phyloP scores from a whole-genome alignment of 1,140 invertebrate genomes.

The Hermetia illucens region DNA sequence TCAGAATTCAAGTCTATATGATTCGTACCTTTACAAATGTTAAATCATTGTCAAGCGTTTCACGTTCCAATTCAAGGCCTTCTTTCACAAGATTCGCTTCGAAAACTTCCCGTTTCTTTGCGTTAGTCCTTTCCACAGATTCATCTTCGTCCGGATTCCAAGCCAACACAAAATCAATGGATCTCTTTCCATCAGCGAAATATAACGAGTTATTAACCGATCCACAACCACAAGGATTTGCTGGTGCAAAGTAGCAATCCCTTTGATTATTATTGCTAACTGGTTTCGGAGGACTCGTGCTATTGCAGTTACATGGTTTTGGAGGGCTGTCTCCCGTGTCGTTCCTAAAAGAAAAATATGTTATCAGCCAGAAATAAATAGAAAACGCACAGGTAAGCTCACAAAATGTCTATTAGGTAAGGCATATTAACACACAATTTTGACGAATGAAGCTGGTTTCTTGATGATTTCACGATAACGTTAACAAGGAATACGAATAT shows the following conservation, averaged over 20 bases:
- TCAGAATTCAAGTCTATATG: constrained; percentile 2
- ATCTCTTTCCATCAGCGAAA: constrained; percentile 49
- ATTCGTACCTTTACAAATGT: constrained; percentile 49
- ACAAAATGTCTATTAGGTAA: no score
- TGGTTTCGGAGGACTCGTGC: no score
- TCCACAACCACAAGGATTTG: background rate
- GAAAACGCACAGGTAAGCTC: no score
- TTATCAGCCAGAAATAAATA: no score
- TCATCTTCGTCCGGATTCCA: constrained; percentile 40
- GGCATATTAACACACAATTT: no score
- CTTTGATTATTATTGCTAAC: no score
- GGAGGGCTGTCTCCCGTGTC: no score
- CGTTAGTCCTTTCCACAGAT: constrained; percentile 26
- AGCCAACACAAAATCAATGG: constrained; percentile 65
- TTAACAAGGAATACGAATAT: no score
- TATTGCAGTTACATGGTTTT: no score
- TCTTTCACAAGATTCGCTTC: constrained; percentile 51
- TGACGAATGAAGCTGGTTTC: no score
- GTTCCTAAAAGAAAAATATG: no score
- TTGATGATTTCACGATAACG: no score
- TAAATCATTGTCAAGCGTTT: constrained; percentile 41
- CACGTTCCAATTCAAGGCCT: constrained; percentile 51
- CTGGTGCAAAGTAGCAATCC: background rate
- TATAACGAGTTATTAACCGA: constrained; percentile 37
- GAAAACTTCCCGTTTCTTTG: constrained; percentile 38